Percentiles rank a stretch among this genome's conserved stretches.
Conservation (phyloP, 2,888 invertebrate genomes). For the Pristionchus fissidentatus region DNA sequence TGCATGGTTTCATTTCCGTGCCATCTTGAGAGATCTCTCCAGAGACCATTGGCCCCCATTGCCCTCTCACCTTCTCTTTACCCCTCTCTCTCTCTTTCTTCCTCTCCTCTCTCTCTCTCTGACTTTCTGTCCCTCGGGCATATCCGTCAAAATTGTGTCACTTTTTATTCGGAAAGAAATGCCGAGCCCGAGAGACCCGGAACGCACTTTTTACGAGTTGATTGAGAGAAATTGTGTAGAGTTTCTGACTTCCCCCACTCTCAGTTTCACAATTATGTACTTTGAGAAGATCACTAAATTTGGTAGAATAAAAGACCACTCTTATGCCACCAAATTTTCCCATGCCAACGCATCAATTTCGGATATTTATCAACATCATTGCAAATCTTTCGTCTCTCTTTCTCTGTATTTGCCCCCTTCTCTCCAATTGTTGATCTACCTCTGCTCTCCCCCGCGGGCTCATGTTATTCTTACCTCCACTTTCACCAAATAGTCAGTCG, state of each 20-base stretch:
- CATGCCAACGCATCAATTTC: too few species aligned
- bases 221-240: not conserved
- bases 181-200: not conserved
- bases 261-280: not conserved
- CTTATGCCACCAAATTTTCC: not conserved
- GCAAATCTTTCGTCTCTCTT: not conserved
- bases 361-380: too few species aligned
- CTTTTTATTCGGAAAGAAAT: slow-evolving; percentile 4
- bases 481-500: not conserved
- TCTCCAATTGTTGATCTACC: not conserved
- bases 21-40: too few species aligned
- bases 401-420: not conserved
- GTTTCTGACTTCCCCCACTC: not conserved
- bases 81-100: slow-evolving; percentile 47
- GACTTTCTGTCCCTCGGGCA: slow-evolving; percentile 10
- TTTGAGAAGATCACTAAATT: not conserved
- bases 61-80: slow-evolving; percentile 26
- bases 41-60: too few species aligned
- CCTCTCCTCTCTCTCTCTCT: slow-evolving; percentile 35
- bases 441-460: not conserved
- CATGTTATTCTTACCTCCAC: slow-evolving; percentile 4
- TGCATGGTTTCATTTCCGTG: slow-evolving; percentile 4
- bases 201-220: not conserved
- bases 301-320: not conserved
- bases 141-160: slow-evolving; percentile 29